Evolutionary conservation across 2,797 vertebrate genomes (phyloP), one percentile per base, ranked within the genome.

Genomic region (Sardinella longiceps): DNA sequence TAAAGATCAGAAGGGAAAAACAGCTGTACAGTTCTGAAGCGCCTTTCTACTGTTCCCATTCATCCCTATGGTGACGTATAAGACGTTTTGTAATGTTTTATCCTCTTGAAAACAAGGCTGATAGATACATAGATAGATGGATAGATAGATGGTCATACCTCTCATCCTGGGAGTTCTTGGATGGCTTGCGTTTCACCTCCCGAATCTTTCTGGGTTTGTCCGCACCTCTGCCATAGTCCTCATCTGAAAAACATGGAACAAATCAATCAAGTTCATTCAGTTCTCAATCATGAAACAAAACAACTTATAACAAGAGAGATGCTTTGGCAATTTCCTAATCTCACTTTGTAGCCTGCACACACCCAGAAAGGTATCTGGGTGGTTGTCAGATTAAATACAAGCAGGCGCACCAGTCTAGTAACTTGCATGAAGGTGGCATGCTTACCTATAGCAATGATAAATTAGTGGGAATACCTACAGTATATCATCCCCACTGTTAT

Each of bases 141-240:
- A n/a, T n/a, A n/a, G n/a, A 60, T 25, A 60, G 56, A 60, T n/a
- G 11, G 70, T 1, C 92, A 92, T 90, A 98, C 98, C 98, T 99
- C 92, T 99, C 98, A 90, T 99, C 98, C 93, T 99, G 97, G 25
- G 98, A 98, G 91, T 98, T 99, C 96, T 99, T 99, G 89, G 97
- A 94, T 88, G 97, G 94, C 91, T 99, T 99, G 90, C 96, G 97
- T 95, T 98, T 98, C 81, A 96, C 96, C 93, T 99, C 98, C 86
- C 98, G 97, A 85, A 98, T 96, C 96, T 99, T 99, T 95, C 98
- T 99, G 1, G 97, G 97, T 92, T 98, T 97, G 80, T 96, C 96
- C 0, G 95, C 94, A 92, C 93, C 95, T 91, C 95, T 97, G 87
- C 96, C 97, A 88, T 98, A 99, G 88, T 98, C 98, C 90, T 99